Conservation (phyloP, 2,113 vertebrate species). For the Willisornis vidua region DNA sequence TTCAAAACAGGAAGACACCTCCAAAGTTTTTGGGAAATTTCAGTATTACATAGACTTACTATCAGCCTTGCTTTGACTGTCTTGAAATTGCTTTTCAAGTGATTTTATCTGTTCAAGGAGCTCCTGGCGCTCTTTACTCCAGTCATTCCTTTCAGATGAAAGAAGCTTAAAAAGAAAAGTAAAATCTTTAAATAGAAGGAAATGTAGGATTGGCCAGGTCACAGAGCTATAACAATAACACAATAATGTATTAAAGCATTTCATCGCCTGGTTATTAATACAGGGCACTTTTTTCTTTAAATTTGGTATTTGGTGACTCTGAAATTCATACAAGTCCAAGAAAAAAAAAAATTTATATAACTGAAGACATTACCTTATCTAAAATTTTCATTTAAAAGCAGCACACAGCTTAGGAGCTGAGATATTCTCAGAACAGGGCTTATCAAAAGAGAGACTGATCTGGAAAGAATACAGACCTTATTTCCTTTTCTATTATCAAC, state of each 20-base stretch:
- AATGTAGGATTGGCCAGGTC: background rate
- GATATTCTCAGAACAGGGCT: background rate
- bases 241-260: background rate
- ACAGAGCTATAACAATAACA: background rate
- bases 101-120: conserved; percentile 72
- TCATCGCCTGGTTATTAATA: background rate
- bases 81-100: conserved; percentile 82
- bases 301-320: background rate
- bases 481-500: background rate
- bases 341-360: background rate
- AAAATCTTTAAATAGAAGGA: background rate
- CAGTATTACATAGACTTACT: conserved; percentile 71
- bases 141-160: conserved; percentile 79
- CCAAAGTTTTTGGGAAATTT: background rate
- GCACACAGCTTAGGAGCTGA: background rate
- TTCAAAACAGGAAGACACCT: background rate
- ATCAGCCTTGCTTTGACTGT: conserved; percentile 70
- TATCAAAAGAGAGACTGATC: background rate
- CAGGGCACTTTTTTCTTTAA: background rate
- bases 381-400: background rate
- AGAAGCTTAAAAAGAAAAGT: conserved; percentile 77
- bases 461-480: background rate
- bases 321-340: background rate
- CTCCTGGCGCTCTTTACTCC: conserved; percentile 77
- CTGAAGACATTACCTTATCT: background rate